Percentiles rank a stretch among this genome's conserved stretches.
These are phyloP conservation scores for Leptoclinus maculatus DNA, from an alignment of 2,797 vertebrate species.

Conservation along the genomic window DNA sequence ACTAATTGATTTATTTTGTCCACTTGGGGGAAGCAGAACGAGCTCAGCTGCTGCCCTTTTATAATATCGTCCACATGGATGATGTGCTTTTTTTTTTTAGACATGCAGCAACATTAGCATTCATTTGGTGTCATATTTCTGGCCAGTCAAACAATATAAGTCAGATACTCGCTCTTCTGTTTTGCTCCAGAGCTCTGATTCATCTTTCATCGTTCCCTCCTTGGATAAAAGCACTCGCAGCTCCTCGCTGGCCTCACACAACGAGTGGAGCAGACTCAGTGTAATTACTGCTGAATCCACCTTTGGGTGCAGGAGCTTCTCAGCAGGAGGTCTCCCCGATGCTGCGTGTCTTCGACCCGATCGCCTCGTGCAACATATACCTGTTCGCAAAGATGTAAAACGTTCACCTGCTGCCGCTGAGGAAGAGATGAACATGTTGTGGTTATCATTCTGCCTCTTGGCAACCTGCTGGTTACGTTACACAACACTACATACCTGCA, in stretches of 20 bases:
- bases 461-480: constrained; percentile 27
- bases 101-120: neutral
- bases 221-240: neutral
- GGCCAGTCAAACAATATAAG: neutral
- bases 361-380: constrained; percentile 8
- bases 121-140: neutral
- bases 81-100: too few species aligned
- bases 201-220: neutral
- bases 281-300: constrained; percentile 29
- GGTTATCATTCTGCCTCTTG: constrained; percentile 17
- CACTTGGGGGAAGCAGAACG: neutral
- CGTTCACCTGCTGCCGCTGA: neutral
- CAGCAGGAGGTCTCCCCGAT: constrained; percentile 25
- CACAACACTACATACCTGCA: constrained; percentile 20
- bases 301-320: constrained; percentile 3
- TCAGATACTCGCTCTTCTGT: neutral
- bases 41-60: neutral
- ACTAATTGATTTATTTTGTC: neutral
- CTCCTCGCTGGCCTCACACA: neutral
- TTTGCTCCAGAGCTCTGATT: neutral
- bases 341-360: neutral
- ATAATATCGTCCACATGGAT: neutral
- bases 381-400: neutral
- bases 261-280: neutral
- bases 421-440: constrained; percentile 37